Evolutionary conservation across 30 jellyfish, hydroid and myxozoan genomes (phyloP), one percentile per base, ranked within the genome.

Genomic region (Hydractinia symbiolongicarpus): DNA sequence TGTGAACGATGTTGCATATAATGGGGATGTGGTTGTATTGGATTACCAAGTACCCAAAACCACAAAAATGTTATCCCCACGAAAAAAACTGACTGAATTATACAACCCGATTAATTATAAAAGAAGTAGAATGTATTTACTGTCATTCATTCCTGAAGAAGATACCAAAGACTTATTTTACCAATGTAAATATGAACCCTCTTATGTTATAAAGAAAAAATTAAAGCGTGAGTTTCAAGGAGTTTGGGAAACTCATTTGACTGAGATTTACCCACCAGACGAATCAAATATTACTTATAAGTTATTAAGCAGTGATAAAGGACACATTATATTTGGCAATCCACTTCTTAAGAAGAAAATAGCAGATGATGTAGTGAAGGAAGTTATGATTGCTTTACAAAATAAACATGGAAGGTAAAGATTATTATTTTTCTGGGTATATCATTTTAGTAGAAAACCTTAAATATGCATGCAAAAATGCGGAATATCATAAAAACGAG

Each of bases 261-360:
- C 97, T 1, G 64, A 93, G 67, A 78, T 90, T 2, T 90, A 81
- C 61, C 97, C 97, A 5, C 61, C 88, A n/a, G 97, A 90, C 78
- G 81, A 77, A 4, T 75, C 97, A 13, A 82, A 90, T 73, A 72
- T 71, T 53, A 49, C 66, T 44, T 68, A 52, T 72, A 5, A 55
- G 16, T 62, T 68, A 5, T 58, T 50, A 50, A 71, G 73, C 11
- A 82, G 79, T 10, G 82, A 88, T 0, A 85, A 84, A n/a, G 72
- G 76, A 14, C 95, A 90, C 66, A 67, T 82, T 9, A 90, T 90
- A 79, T 86, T 81, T 85, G 97, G 97, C 8, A 90, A 90, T 90
- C 93, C 82, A 73, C 55, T 90, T 14, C 61, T 86, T 81, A 84
- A 72, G 11, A 82, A 82, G 30, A 71, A 79, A 53, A 57, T 55